These are phyloP conservation scores for Synanthedon formicaeformis DNA, from an alignment of 2,888 invertebrate species.

Conservation along the genomic window DNA sequence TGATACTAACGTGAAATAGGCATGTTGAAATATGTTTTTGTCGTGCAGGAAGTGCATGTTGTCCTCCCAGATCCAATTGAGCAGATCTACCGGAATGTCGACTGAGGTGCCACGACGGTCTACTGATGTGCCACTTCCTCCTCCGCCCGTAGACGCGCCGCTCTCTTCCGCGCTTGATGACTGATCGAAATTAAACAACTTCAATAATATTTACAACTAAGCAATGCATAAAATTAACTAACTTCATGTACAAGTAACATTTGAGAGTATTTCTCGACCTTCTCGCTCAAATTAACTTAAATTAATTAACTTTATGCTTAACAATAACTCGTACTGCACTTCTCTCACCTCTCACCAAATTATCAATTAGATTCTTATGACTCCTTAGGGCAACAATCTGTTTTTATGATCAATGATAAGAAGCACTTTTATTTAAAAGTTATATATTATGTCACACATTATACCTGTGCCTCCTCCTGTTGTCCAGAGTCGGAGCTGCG, in stretches of 20 bases:
- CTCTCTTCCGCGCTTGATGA: constrained; percentile 18
- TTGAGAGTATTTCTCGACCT: no score
- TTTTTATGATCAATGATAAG: no score
- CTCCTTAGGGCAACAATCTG: no score
- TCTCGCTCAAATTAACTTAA: no score
- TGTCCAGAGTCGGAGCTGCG: constrained; percentile 46
- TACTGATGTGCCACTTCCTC: constrained; percentile 18
- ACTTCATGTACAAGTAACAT: not conserved
- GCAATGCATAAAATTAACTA: not conserved
- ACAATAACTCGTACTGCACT: no score
- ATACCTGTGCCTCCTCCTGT: constrained; percentile 55
- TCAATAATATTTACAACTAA: not conserved
- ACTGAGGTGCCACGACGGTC: constrained; percentile 45
- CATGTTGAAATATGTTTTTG: constrained; percentile 95
- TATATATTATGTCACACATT: no score
- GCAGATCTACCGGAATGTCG: constrained; percentile 81
- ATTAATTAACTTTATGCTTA: no score
- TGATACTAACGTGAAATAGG: constrained; percentile 86
- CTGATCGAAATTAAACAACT: constrained; percentile 5
- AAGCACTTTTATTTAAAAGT: no score
- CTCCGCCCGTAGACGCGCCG: constrained; percentile 14
- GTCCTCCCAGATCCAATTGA: constrained; percentile 98
- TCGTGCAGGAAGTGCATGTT: constrained; percentile 96
- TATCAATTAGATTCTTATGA: no score
- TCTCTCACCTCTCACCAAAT: no score